phyloP scores from a whole-genome alignment of 2,113 vertebrate genomes.

The Emydura subglobosa region DNA sequence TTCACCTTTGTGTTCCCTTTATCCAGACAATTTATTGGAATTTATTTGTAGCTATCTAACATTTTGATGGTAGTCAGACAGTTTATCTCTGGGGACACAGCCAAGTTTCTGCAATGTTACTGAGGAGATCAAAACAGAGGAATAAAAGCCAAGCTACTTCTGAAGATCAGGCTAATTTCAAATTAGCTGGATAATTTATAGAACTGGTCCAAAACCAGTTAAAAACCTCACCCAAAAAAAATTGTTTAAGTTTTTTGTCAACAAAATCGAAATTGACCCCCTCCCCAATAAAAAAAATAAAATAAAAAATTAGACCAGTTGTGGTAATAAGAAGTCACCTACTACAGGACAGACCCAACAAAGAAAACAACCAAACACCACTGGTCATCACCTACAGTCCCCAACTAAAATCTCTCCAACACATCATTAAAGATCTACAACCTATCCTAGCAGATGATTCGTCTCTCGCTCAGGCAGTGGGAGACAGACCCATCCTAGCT shows the following conservation, averaged over 20 bases:
- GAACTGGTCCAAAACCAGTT: background rate
- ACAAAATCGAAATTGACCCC: background rate
- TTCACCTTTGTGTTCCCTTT: slow-evolving; percentile 1
- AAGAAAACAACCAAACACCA: no score
- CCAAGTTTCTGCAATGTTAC: background rate
- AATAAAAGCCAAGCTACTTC: slow-evolving; percentile 20
- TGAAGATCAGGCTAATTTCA: slow-evolving; percentile 17
- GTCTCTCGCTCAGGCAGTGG: no score
- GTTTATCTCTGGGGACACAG: background rate
- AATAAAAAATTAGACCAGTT: background rate
- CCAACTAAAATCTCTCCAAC: no score
- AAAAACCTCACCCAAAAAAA: background rate
- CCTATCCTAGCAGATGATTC: no score
- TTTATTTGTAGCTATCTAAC: slow-evolving; percentile 25
- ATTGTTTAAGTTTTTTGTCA: background rate
- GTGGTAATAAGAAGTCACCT: background rate
- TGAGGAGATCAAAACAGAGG: background rate
- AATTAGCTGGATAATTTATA: slow-evolving; percentile 10
- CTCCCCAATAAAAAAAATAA: background rate
- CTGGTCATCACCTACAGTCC: no score
- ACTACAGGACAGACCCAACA: no score
- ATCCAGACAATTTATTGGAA: background rate
- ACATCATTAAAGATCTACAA: no score
- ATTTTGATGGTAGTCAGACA: slow-evolving; percentile 19
- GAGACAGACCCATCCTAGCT: no score